These are phyloP conservation scores for Tylochromis polylepis DNA, from an alignment of 2,113 vertebrate genomes.

Conservation along the genomic window DNA sequence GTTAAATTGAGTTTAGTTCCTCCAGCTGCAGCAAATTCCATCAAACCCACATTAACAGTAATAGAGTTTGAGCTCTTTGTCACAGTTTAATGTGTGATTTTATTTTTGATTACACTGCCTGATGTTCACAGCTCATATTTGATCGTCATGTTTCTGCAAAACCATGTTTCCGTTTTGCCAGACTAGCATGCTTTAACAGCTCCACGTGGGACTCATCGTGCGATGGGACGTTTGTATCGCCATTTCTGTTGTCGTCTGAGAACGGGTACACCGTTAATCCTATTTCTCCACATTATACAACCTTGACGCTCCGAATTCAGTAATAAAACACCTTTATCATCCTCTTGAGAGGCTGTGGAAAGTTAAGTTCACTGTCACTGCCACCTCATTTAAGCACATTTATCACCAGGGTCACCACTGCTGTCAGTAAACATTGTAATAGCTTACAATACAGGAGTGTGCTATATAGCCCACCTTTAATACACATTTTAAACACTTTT, in stretches of 20 bases:
- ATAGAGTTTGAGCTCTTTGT: not conserved
- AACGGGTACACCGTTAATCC: not conserved
- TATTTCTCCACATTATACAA: not conserved
- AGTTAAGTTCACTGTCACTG: not conserved
- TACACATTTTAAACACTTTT: not conserved
- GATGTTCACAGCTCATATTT: not conserved
- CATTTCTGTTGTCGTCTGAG: not conserved
- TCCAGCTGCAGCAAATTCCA: not conserved
- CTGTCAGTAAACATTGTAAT: not conserved
- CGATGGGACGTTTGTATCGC: not conserved
- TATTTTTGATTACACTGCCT: not conserved
- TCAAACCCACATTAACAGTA: not conserved
- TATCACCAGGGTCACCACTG: not conserved
- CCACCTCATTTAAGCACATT: too few species aligned
- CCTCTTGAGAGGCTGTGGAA: not conserved
- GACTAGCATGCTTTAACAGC: not conserved
- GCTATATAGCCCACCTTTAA: not conserved
- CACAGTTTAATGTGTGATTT: not conserved
- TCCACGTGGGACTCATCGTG: not conserved
- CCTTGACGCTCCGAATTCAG: not conserved
- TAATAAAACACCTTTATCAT: conserved; percentile 11
- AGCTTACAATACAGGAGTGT: not conserved
- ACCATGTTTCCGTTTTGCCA: not conserved
- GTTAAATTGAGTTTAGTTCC: not conserved
- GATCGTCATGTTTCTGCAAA: not conserved